These are phyloP conservation scores for Dryobota labecula DNA, from an alignment of 2,888 invertebrate species.

Conservation along the genomic window DNA sequence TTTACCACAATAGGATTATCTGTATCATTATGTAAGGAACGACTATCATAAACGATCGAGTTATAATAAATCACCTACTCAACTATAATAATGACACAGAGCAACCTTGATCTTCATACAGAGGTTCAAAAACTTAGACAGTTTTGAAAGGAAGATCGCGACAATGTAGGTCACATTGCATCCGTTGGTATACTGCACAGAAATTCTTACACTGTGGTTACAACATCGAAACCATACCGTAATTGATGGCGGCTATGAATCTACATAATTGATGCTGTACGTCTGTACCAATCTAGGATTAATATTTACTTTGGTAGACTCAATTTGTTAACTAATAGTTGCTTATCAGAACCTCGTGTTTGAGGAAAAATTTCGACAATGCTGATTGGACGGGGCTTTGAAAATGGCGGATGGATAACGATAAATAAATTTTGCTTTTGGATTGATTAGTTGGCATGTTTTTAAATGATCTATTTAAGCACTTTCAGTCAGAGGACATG, in stretches of 20 bases:
- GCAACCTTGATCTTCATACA: background rate
- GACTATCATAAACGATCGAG: no score
- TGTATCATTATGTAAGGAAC: no score
- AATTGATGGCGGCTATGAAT: slow-evolving; percentile 56
- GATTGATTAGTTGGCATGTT: background rate
- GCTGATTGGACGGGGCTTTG: slow-evolving; percentile 59
- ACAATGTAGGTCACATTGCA: background rate
- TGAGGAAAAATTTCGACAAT: slow-evolving; percentile 56
- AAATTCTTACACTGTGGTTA: background rate
- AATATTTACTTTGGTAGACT: slow-evolving; percentile 62
- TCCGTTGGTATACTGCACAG: background rate
- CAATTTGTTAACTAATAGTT: slow-evolving; percentile 65
- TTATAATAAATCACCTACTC: background rate
- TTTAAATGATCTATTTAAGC: no score
- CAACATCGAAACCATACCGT: slow-evolving; percentile 9
- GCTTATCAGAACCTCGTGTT: slow-evolving; percentile 56
- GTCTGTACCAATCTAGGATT: slow-evolving; percentile 43
- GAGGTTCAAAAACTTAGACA: background rate
- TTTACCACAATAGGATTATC: no score
- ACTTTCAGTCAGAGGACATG: no score
- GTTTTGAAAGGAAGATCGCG: background rate
- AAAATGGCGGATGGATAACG: slow-evolving; percentile 18
- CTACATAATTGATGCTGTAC: slow-evolving; percentile 60
- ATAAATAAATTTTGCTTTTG: background rate
- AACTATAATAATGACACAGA: background rate